Evolutionary conservation across 2,888 invertebrate genomes (phyloP).

Genomic region (Pristionchus mayeri): DNA sequence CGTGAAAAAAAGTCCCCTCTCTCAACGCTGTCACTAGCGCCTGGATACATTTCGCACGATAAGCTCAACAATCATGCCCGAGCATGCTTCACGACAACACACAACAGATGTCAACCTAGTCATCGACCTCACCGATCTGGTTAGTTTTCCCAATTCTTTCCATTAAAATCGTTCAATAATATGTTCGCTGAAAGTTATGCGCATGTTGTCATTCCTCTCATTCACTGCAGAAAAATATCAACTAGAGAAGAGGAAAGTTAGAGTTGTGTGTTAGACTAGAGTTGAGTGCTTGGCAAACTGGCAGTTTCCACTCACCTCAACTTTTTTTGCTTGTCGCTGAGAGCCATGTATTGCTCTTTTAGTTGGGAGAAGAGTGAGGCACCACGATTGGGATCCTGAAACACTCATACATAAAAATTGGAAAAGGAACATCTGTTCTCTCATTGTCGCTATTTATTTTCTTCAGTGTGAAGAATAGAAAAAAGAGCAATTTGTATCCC

Average conservation of each 20-base stretch:
- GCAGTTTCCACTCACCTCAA: conserved; percentile 61
- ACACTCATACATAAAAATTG: no score
- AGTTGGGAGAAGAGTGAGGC: conserved; percentile 65
- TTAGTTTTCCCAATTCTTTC: neutral
- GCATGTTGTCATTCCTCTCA: no score
- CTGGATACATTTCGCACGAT: neutral
- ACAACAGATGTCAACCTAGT: conserved; percentile 4
- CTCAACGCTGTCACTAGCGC: neutral
- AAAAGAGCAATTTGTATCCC: no score
- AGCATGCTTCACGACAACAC: neutral
- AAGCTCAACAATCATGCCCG: neutral
- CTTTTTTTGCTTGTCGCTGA: conserved; percentile 68
- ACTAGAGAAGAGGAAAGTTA: neutral
- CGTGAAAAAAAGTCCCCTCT: neutral
- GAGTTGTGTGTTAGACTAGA: no score
- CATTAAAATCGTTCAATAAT: no score
- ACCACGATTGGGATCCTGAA: neutral
- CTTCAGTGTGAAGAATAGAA: no score
- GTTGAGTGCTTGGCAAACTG: neutral
- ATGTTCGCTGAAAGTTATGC: no score
- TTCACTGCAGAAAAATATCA: neutral
- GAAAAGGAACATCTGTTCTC: no score
- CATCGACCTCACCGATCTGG: conserved; percentile 3
- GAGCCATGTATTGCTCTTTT: conserved; percentile 70
- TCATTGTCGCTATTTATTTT: neutral